Base-by-base conservation (phyloP, 2,113 vertebrate genomes). In the Psilopsiagon aymara region DNA sequence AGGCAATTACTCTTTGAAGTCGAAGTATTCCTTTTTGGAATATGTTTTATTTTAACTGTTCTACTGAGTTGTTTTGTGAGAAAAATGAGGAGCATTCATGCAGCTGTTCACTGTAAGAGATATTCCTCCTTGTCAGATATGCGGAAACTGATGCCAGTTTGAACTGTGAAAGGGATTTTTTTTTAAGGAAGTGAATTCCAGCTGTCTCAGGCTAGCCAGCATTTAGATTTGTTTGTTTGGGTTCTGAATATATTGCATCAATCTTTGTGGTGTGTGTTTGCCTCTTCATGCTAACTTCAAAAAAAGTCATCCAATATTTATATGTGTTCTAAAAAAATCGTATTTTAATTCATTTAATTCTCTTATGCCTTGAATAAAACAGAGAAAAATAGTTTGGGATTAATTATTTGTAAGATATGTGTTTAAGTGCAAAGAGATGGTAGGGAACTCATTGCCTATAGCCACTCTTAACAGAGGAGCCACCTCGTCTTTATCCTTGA, bases 221-320 rank as follows among this genome's bases (percentile, higher is more conserved):
- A 71, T 55, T 94, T 86, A 73, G 82, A 73, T 93, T 73, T 94
- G 88, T 93, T 96, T 96, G 93, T 93, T 93, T 96, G 77, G 88
- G 76, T 88, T 90, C 71, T 90, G 76, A 88, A 70, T 88, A 35
- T 27, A 44, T 87, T 88, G 44, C 52, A 86, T 68, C 55, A 86
- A 28, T 86, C 82, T 86, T 83, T 75, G 60, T 67, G 69, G 46
- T 68, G 23, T 4, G 2, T 75, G 28, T 82, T 89, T 80, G 23
- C 49, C 76, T 91, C 53, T 89, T 37, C 39, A 29, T 29, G 31
- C 20, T 75, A 90, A 39, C 60, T 77, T 90, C 62, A 83, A 4
- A 1, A 47, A 76, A 78, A 78, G 47, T 46, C 29, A 69, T 71
- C 39, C 55, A 62, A 39, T 71, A 60, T 86, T 85, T 86, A 49